These are phyloP conservation scores for Drosophila infuscata DNA, from an alignment of 2,888 invertebrate genomes.

Conservation along the genomic window DNA sequence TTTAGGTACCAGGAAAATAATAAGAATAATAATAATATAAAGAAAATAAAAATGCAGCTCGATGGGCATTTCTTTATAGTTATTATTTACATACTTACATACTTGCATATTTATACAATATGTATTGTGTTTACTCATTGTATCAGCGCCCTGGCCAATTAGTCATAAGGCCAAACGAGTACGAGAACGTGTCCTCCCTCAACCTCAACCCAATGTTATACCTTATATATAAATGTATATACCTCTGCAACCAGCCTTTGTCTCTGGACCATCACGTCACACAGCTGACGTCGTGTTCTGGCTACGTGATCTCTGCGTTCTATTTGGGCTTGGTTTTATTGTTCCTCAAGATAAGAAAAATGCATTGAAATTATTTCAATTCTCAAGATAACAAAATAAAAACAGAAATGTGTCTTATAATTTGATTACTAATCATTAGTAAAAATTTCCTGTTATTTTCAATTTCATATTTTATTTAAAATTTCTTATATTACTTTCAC, in stretches of 20 bases:
- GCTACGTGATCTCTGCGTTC: slow-evolving; percentile 20
- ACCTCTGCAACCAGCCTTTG: slow-evolving; percentile 20
- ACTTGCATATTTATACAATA: neutral
- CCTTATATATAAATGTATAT: neutral
- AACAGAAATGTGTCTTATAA: neutral
- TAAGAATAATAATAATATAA: neutral
- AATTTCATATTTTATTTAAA: neutral
- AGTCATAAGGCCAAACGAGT: slow-evolving; percentile 20
- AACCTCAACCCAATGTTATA: slow-evolving; percentile 5
- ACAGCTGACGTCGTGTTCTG: slow-evolving; percentile 1
- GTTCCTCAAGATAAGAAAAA: slow-evolving; percentile 4
- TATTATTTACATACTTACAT: slow-evolving; percentile 4
- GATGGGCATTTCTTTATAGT: slow-evolving; percentile 19
- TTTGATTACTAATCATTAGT: neutral
- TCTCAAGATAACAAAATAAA: neutral
- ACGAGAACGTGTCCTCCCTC: slow-evolving; percentile 7
- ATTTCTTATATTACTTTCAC: neutral
- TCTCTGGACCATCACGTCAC: slow-evolving; percentile 28
- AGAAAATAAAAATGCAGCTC: neutral
- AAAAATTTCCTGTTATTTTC: neutral
- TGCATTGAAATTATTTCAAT: neutral
- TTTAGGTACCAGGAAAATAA: slow-evolving; percentile 11
- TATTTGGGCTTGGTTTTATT: neutral
- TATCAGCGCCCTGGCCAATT: slow-evolving; percentile 27
- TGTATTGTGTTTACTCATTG: slow-evolving; percentile 1